phyloP scores from a whole-genome alignment of 2,797 vertebrate species.

The Catamblyrhynchus diadema region DNA sequence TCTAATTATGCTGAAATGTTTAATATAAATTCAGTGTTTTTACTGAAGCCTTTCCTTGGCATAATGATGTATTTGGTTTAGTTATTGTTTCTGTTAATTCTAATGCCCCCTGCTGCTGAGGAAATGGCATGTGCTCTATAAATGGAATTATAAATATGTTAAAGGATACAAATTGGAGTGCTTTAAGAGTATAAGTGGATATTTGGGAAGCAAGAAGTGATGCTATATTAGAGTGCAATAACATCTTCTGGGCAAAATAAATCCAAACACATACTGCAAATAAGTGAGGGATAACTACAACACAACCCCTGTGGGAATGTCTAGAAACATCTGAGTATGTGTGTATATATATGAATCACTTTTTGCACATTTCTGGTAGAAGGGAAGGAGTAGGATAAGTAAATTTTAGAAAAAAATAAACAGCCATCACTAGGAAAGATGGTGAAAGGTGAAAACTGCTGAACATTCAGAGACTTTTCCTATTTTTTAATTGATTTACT shows the following conservation, averaged over 20 bases:
- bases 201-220: neutral
- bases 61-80: constrained; percentile 20
- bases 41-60: constrained; percentile 3
- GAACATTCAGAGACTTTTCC: neutral
- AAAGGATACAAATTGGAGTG: neutral
- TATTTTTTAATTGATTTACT: neutral
- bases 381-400: neutral
- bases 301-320: neutral
- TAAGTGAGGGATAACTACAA: neutral
- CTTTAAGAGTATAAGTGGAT: neutral
- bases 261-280: neutral
- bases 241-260: neutral
- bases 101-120: constrained; percentile 50
- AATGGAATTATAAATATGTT: constrained; percentile 6
- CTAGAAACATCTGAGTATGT: neutral
- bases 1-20: constrained; percentile 4
- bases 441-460: neutral
- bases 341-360: neutral
- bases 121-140: constrained; percentile 32
- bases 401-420: neutral
- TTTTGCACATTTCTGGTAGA: neutral
- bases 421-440: neutral
- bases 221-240: neutral
- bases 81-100: constrained; percentile 54
- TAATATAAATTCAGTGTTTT: constrained; percentile 16